These are phyloP conservation scores for Micronycteris hirsuta DNA, from an alignment of 2,113 vertebrate genomes.

Conservation along the genomic window DNA sequence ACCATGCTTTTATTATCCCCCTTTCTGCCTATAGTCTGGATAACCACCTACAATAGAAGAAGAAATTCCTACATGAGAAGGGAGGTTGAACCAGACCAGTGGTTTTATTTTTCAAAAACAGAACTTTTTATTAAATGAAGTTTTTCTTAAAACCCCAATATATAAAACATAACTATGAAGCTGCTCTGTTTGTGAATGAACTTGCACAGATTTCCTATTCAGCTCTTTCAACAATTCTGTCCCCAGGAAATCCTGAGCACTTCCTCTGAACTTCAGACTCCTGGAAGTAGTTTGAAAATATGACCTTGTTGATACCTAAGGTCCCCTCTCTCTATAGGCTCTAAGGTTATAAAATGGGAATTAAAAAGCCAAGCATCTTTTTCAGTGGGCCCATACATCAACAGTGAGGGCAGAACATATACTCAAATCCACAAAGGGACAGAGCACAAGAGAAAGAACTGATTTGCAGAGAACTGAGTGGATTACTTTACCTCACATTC, in stretches of 20 bases:
- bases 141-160: not conserved
- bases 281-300: not conserved
- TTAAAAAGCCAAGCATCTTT: not conserved
- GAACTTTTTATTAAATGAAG: not conserved
- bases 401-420: not conserved
- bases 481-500: slow-evolving; percentile 91
- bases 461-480: not conserved
- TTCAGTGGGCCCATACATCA: not conserved
- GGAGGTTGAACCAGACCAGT: not conserved
- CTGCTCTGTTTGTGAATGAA: not conserved
- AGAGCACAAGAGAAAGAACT: not conserved
- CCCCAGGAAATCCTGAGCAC: not conserved
- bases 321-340: not conserved
- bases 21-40: not conserved
- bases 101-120: not conserved
- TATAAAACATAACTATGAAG: not conserved
- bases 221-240: not conserved
- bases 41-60: not conserved
- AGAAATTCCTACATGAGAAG: not conserved
- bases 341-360: not conserved
- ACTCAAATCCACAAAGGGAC: not conserved
- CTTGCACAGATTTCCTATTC: not conserved
- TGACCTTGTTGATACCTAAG: rapidly evolving
- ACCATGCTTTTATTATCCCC: not conserved
- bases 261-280: not conserved